A percentile compares a stretch with the other conserved stretches of the same genome.
Conservation (phyloP, 2,797 vertebrate genomes). For the Bradypus variegatus region DNA sequence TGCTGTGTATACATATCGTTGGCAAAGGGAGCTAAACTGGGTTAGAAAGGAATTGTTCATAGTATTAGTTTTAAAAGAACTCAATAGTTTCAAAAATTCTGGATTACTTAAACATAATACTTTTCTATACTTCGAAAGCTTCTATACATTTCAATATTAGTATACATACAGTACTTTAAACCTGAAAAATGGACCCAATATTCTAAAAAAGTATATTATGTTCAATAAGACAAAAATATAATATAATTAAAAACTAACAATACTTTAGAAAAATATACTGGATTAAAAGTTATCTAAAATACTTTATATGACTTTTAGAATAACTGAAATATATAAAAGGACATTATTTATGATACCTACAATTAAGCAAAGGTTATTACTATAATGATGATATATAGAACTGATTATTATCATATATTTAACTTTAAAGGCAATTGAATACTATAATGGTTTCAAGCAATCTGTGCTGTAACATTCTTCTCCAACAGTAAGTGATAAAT, state of each 20-base stretch:
- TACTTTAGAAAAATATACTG: not conserved
- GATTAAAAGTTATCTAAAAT: slow-evolving; percentile 10
- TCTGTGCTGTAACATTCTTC: not conserved
- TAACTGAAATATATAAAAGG: not conserved
- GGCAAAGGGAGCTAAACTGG: not conserved
- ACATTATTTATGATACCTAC: not conserved
- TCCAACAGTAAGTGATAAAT: not conserved
- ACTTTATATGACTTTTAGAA: slow-evolving; percentile 17
- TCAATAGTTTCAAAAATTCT: not conserved
- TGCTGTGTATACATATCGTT: not conserved
- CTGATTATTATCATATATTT: slow-evolving; percentile 15
- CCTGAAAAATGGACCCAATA: slow-evolving; percentile 14
- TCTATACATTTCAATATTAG: not conserved
- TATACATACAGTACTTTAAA: not conserved
- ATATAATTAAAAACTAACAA: not conserved
- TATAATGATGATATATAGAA: not conserved
- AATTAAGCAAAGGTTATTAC: not conserved
- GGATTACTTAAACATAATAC: not conserved
- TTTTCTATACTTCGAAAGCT: not conserved
- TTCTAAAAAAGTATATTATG: not conserved
- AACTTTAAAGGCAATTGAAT: slow-evolving; percentile 11
- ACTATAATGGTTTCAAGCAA: not conserved
- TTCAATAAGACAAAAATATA: not conserved
- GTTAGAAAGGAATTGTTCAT: not conserved
- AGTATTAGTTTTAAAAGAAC: not conserved